phyloP scores from a whole-genome alignment of 2,888 invertebrate species.

The Athetis lepigone region DNA sequence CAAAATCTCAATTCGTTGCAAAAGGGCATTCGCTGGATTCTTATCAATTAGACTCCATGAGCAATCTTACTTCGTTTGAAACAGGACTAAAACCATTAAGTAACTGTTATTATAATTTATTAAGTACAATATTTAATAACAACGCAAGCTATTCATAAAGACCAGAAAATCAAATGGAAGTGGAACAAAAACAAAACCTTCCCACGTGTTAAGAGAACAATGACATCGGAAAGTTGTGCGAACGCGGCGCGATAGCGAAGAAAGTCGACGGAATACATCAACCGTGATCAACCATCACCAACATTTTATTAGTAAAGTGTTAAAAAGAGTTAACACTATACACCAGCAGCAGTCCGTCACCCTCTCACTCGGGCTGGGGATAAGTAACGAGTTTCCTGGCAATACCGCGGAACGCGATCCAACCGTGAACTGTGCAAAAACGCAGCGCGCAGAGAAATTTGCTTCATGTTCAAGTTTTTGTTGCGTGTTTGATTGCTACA shows the following conservation, averaged over 20 bases:
- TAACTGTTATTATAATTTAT: conserved; percentile 17
- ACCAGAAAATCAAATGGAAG: conserved; percentile 54
- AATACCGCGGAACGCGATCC: conserved; percentile 79
- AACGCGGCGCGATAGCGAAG: conserved; percentile 75
- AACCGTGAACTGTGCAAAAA: conserved; percentile 82
- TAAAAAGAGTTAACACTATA: conserved; percentile 63
- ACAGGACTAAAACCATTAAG: conserved; percentile 19
- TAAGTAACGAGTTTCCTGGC: conserved; percentile 74
- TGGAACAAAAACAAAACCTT: conserved; percentile 74
- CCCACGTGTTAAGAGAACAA: conserved; percentile 79
- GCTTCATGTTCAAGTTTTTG: conserved; percentile 78
- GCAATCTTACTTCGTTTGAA: no score
- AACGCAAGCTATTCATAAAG: conserved; percentile 42
- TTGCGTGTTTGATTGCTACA: conserved; percentile 78
- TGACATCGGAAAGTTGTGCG: conserved; percentile 85
- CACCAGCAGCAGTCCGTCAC: conserved; percentile 53
- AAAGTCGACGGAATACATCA: conserved; percentile 75
- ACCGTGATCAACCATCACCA: conserved; percentile 39
- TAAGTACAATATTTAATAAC: conserved; percentile 33
- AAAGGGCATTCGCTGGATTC: neutral
- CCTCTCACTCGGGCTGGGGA: conserved; percentile 57
- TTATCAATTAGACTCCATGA: neutral
- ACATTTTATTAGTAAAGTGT: conserved; percentile 58
- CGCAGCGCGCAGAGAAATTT: conserved; percentile 81
- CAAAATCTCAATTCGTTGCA: no score